Evolutionary conservation across 2,888 invertebrate species (phyloP), one percentile per base, ranked within the genome.

Genomic region (Fabriciana adippe): DNA sequence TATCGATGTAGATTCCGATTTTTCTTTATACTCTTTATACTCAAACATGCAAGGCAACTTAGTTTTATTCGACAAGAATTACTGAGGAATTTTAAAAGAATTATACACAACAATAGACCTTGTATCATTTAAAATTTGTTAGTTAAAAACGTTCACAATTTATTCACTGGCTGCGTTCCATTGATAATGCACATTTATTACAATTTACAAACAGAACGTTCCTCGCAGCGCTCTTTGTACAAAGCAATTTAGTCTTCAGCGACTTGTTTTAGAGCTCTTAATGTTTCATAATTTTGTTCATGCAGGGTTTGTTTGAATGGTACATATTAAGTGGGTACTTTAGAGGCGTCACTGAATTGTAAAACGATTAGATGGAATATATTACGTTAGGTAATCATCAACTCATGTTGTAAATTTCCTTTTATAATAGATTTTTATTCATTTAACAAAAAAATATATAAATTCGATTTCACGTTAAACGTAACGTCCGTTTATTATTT

Each of bases 111-210:
- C 35, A 41, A 41, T 41, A 41, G 11, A 41, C 35, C 35, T 51
- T 51, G n/a, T 51, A 51, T 51, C 35, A 15, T 15, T 50, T 26
- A 21, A 45, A 21, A 15, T 47, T 26, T 47, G 57, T 45, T 57
- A 21, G 14, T n/a, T 51, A 5, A 51, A 51, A 51, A 51, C 5
- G 5, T 51, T 51, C 21, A 11, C 59, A 50, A 48, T 48, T 59
- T 59, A 48, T 50, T n/a, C 60, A 31, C 50, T 26, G 48, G 14
- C 48, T 16, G 48, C n/a, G 16, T 14, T 6, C 50, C 76, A 78
- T 80, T 78, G 68, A 66, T 73, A 83, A 83, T 81, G 79, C 79
- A 79, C 77, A 81, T 82, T 77, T 78, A 82, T 81, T 80, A 79
- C 75, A 66, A 50, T 60, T 21, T 48, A 55, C 56, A 56, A 56